These are phyloP conservation scores for Atherinosoma microstoma DNA, from an alignment of 2,797 vertebrate genomes.

Conservation along the genomic window DNA sequence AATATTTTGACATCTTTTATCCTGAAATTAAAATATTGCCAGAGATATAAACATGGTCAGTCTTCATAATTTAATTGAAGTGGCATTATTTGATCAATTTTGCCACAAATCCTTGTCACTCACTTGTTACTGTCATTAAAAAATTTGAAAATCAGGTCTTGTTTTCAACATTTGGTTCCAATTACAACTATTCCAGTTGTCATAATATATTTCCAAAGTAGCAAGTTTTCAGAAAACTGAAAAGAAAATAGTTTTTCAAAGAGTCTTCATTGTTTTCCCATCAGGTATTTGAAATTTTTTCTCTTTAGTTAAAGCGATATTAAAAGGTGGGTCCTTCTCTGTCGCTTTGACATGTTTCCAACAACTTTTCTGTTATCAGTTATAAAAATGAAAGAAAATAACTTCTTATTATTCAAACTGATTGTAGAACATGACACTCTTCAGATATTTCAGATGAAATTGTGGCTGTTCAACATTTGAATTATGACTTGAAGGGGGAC, in stretches of 20 bases:
- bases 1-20: not conserved
- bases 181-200: not conserved
- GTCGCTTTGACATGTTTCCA: not conserved
- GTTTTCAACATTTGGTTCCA: not conserved
- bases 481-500: not conserved
- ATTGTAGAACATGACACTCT: conserved; percentile 1
- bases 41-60: not conserved
- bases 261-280: not conserved
- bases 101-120: not conserved
- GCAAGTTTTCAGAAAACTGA: not conserved
- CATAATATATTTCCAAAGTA: not conserved
- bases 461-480: not conserved
- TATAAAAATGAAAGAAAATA: not conserved
- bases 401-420: conserved; percentile 1
- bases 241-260: not conserved
- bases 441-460: not conserved
- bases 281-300: not conserved
- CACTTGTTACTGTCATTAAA: not conserved
- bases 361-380: not conserved
- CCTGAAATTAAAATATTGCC: conserved; percentile 1
- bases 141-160: not conserved
- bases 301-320: not conserved
- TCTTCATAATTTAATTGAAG: not conserved
- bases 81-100: not conserved
- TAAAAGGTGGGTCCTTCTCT: not conserved